phyloP scores from a whole-genome alignment of 2,888 invertebrate genomes.

The Acronicta psi region DNA sequence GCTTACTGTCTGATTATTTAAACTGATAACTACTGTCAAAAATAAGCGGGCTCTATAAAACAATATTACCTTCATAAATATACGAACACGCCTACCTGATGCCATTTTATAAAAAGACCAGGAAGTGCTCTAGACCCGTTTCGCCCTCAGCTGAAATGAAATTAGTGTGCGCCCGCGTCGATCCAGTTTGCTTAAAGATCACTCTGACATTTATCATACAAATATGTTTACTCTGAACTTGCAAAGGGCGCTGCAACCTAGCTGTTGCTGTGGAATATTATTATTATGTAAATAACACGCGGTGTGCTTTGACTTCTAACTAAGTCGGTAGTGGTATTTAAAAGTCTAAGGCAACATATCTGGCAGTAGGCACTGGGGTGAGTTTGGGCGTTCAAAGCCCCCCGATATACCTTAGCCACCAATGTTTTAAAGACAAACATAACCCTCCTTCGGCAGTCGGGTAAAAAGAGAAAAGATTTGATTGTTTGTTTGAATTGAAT shows the following conservation, averaged over 20 bases:
- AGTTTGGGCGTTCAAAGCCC: too few species aligned
- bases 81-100: conserved; percentile 56
- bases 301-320: too few species aligned
- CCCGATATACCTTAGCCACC: too few species aligned
- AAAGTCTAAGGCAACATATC: too few species aligned
- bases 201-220: conserved; percentile 82
- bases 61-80: conserved; percentile 49
- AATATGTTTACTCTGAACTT: conserved; percentile 50
- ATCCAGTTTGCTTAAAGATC: conserved; percentile 84
- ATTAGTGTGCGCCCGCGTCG: conserved; percentile 67
- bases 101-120: conserved; percentile 67
- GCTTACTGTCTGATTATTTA: conserved; percentile 32
- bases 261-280: conserved; percentile 18
- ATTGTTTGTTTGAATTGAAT: too few species aligned
- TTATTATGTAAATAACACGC: too few species aligned
- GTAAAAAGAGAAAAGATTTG: too few species aligned
- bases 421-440: too few species aligned
- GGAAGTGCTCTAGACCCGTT: conserved; percentile 82
- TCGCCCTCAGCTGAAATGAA: conserved; percentile 80
- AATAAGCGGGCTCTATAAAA: conserved; percentile 39
- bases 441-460: too few species aligned
- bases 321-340: background rate
- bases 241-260: conserved; percentile 35
- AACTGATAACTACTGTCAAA: conserved; percentile 36
- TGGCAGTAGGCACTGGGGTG: too few species aligned